A percentile compares a stretch with the other conserved stretches of the same genome.
These are phyloP conservation scores for Enteromius unitaeniatus DNA, from an alignment of 2,797 vertebrate species.

Conservation along the genomic window DNA sequence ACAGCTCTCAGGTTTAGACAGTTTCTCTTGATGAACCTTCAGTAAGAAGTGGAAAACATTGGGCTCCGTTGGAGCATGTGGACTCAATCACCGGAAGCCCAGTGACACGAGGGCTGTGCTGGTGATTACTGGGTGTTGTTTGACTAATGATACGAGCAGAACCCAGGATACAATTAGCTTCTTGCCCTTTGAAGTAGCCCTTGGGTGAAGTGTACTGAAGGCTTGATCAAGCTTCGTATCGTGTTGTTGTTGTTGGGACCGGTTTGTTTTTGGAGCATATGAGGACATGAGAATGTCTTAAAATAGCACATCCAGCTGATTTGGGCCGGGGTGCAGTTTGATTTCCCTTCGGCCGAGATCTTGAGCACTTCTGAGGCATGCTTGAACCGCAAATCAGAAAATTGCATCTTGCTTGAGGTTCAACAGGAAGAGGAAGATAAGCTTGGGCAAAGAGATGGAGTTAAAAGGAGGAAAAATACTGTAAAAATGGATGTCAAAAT, in stretches of 20 bases:
- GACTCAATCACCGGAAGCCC: slow-evolving; percentile 45
- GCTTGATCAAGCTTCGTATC: background rate
- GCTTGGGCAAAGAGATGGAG: slow-evolving; percentile 6
- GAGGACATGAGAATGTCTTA: slow-evolving; percentile 17
- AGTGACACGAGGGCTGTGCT: slow-evolving; percentile 16
- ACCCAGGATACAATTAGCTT: slow-evolving; percentile 50
- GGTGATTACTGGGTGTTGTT: slow-evolving; percentile 49
- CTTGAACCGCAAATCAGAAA: slow-evolving; percentile 54
- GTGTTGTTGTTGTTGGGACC: background rate
- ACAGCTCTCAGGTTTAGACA: slow-evolving; percentile 1
- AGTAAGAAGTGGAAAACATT: slow-evolving; percentile 1
- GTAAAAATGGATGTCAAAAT: background rate
- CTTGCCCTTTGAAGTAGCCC: slow-evolving; percentile 52
- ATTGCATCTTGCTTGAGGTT: slow-evolving; percentile 47
- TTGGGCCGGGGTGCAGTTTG: slow-evolving; percentile 25
- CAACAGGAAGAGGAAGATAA: slow-evolving; percentile 52
- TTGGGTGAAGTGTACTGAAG: slow-evolving; percentile 32
- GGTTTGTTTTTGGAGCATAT: slow-evolving; percentile 41
- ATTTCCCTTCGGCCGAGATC: background rate
- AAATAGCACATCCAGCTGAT: slow-evolving; percentile 40
- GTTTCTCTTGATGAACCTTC: background rate
- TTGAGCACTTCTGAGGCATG: background rate
- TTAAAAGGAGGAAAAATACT: background rate
- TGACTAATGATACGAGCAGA: slow-evolving; percentile 53
- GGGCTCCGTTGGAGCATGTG: slow-evolving; percentile 11